Percentiles rank a stretch among this genome's conserved stretches.
These are phyloP conservation scores for Laodelphax striatellus DNA, from an alignment of 1,140 invertebrate genomes.

Conservation along the genomic window DNA sequence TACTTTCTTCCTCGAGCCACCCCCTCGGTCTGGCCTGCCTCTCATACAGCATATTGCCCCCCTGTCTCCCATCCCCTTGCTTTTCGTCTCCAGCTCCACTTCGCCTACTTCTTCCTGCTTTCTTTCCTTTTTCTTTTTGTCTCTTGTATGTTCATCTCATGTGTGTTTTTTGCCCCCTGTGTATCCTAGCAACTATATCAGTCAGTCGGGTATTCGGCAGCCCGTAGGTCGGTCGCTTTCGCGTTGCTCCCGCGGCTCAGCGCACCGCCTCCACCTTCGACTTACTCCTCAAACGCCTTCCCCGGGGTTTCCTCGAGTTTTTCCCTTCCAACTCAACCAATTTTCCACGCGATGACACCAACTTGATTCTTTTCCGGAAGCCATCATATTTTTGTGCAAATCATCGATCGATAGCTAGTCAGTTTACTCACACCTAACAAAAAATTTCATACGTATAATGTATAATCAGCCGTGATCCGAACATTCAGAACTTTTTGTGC, in stretches of 20 bases:
- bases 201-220: conserved; percentile 7
- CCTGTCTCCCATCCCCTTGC: conserved; percentile 1
- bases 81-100: no score
- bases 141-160: conserved; percentile 14
- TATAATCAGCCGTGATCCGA: no score
- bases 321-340: no score
- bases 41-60: conserved; percentile 16
- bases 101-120: conserved; percentile 2
- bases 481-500: no score
- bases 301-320: no score
- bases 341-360: no score
- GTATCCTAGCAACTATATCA: conserved; percentile 16
- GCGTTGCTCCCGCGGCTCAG: background rate
- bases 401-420: no score
- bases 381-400: no score
- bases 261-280: background rate
- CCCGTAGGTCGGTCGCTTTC: background rate
- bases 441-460: no score
- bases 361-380: no score
- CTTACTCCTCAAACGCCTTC: background rate
- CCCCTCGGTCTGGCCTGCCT: background rate
- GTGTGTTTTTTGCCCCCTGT: conserved; percentile 2
- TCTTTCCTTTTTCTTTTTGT: conserved; percentile 15
- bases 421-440: no score
- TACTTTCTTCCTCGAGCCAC: conserved; percentile 1